These are phyloP conservation scores for Aethina tumida DNA, from an alignment of 1,140 invertebrate species.

Conservation along the genomic window DNA sequence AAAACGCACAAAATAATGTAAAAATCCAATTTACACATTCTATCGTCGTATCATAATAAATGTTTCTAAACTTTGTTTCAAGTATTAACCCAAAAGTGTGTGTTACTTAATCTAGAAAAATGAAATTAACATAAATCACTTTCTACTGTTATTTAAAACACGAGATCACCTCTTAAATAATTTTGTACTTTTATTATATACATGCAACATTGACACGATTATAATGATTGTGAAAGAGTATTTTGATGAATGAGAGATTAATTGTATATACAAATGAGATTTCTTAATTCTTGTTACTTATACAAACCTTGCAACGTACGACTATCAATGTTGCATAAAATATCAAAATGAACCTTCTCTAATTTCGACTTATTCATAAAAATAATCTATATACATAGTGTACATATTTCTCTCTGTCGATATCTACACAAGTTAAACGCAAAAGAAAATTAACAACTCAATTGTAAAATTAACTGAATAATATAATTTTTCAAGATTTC, in stretches of 20 bases:
- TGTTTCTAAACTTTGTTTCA: slow-evolving; percentile 16
- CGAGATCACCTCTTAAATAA: slow-evolving; percentile 32
- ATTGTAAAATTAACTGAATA: slow-evolving; percentile 11
- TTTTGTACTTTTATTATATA: slow-evolving; percentile 30
- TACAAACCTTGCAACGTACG: slow-evolving; percentile 3
- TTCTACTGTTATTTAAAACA: slow-evolving; percentile 26
- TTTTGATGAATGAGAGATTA: slow-evolving; percentile 10
- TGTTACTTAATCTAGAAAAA: slow-evolving; percentile 18
- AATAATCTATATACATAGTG: slow-evolving; percentile 19
- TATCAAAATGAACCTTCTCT: slow-evolving; percentile 18
- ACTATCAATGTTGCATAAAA: slow-evolving; percentile 17
- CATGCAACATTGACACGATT: slow-evolving; percentile 17
- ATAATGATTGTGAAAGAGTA: slow-evolving; percentile 9
- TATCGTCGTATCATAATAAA: slow-evolving; percentile 12
- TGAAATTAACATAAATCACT: slow-evolving; percentile 25
- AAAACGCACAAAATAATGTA: slow-evolving; percentile 11
- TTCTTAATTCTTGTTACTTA: slow-evolving; percentile 10
- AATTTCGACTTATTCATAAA: slow-evolving; percentile 18
- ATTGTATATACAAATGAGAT: slow-evolving; percentile 14
- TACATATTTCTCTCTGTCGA: slow-evolving; percentile 18
- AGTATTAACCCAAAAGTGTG: slow-evolving; percentile 14
- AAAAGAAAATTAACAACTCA: slow-evolving; percentile 16
- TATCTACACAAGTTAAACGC: slow-evolving; percentile 21
- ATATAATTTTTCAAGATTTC: slow-evolving; percentile 13
- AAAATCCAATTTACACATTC: slow-evolving; percentile 11